phyloP scores from a whole-genome alignment of 2,797 vertebrate genomes.

The Gastrophryne carolinensis region DNA sequence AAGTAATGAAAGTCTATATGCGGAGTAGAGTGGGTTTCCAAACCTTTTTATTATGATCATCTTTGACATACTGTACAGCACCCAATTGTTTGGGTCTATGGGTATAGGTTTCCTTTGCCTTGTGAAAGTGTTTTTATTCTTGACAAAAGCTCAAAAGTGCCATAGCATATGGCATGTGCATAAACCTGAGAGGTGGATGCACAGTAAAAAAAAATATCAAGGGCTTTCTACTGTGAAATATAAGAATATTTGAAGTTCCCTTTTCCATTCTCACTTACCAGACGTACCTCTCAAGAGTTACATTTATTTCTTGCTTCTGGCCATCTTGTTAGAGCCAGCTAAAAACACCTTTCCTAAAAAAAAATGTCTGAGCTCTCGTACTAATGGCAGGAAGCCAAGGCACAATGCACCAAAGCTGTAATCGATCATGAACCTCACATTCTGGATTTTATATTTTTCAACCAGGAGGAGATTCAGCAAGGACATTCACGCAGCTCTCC shows the following conservation, averaged over 20 bases:
- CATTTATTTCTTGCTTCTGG: background rate
- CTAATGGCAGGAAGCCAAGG: slow-evolving; percentile 11
- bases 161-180: too few species aligned
- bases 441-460: background rate
- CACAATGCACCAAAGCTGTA: slow-evolving; percentile 24
- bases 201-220: too few species aligned
- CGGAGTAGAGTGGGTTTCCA: too few species aligned
- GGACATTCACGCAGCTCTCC: background rate
- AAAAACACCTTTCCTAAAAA: slow-evolving; percentile 4
- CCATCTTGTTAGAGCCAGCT: slow-evolving; percentile 8
- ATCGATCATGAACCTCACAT: slow-evolving; percentile 12
- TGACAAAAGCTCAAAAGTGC: too few species aligned
- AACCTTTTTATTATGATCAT: too few species aligned
- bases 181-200: background rate
- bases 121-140: too few species aligned
- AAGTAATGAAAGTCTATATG: too few species aligned
- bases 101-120: too few species aligned
- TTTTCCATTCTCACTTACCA: background rate
- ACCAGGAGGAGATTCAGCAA: background rate
- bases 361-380: background rate
- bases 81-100: too few species aligned
- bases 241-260: too few species aligned
- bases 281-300: background rate
- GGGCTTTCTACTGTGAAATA: background rate
- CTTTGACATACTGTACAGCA: too few species aligned